These are phyloP conservation scores for Boleophthalmus pectinirostris DNA, from an alignment of 2,113 vertebrate genomes.

Conservation along the genomic window DNA sequence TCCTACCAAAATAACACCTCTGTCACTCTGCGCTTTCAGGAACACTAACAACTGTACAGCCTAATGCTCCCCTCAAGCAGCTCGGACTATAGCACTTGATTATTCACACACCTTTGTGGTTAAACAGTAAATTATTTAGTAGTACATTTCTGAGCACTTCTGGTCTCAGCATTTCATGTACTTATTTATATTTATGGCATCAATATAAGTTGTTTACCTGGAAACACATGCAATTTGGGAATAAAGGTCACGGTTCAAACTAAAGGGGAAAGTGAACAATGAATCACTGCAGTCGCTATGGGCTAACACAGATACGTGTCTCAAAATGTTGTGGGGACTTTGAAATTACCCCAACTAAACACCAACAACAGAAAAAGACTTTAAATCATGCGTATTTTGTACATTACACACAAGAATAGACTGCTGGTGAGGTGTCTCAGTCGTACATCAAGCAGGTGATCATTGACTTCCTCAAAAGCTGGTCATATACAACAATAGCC, in stretches of 20 bases:
- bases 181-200: conserved; percentile 1
- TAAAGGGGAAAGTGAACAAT: background rate
- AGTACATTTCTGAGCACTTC: background rate
- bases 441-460: conserved; percentile 34
- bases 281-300: background rate
- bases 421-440: conserved; percentile 18
- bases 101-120: conserved; percentile 5
- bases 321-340: background rate
- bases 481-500: conserved; percentile 16
- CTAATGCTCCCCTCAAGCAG: background rate
- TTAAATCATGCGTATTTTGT: background rate
- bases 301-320: background rate
- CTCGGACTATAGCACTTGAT: background rate
- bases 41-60: background rate
- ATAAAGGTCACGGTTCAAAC: background rate
- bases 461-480: conserved; percentile 30
- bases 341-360: background rate
- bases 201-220: conserved; percentile 1
- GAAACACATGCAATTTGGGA: background rate
- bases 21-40: conserved; percentile 4
- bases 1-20: conserved; percentile 9
- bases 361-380: background rate
- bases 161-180: background rate
- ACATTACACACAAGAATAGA: conserved; percentile 15
- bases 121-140: background rate